Conservation (phyloP, 2,113 vertebrate genomes). For the Dipodomys stephensi region DNA sequence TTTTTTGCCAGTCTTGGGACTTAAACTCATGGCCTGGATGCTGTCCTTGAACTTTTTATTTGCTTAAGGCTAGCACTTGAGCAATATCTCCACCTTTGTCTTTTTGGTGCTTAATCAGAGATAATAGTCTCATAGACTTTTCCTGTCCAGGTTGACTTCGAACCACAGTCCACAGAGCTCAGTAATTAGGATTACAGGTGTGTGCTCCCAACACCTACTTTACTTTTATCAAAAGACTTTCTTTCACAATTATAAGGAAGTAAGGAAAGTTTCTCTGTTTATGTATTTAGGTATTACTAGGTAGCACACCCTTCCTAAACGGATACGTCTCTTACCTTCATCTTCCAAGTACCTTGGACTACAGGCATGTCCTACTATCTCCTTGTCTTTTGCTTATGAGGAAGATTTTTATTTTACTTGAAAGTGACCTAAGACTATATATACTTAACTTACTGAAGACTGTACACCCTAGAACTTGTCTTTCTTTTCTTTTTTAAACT, state of each 20-base stretch:
- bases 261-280: neutral
- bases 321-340: neutral
- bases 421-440: neutral
- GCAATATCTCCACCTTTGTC: too few species aligned
- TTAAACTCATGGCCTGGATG: too few species aligned
- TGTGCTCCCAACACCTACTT: neutral
- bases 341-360: neutral
- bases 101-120: too few species aligned
- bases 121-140: too few species aligned
- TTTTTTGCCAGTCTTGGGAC: too few species aligned
- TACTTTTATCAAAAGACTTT: conserved; percentile 20
- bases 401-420: neutral
- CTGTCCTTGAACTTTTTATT: too few species aligned
- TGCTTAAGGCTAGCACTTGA: too few species aligned
- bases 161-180: too few species aligned
- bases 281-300: neutral
- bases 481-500: too few species aligned
- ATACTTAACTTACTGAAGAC: neutral
- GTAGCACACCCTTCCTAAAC: neutral
- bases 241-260: neutral
- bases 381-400: neutral
- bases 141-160: too few species aligned
- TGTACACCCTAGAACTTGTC: neutral
- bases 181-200: too few species aligned
- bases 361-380: too few species aligned